Percentiles rank a stretch among this genome's conserved stretches.
Conservation (phyloP, 1,140 invertebrate species). For the Saccostrea glomerata region DNA sequence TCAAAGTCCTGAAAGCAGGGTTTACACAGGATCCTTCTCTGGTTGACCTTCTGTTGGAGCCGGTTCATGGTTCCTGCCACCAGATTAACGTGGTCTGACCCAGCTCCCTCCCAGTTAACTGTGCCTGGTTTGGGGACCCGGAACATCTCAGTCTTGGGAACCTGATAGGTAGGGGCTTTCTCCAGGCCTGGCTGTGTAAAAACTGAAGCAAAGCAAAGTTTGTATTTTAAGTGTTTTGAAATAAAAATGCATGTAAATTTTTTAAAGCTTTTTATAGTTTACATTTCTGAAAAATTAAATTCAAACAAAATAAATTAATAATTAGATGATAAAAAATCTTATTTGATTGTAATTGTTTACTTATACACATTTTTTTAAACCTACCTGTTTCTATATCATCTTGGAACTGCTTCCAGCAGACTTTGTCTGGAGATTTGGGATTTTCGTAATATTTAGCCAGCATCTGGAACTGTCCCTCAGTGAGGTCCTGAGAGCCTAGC, state of each 20-base stretch:
- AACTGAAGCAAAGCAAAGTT: constrained; percentile 67
- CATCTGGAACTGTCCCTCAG: constrained; percentile 71
- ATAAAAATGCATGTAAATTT: too few species aligned
- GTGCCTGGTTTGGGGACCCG: constrained; percentile 77
- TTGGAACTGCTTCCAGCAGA: constrained; percentile 75
- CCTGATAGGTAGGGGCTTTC: constrained; percentile 71
- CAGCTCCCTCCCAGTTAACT: constrained; percentile 72
- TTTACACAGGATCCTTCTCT: constrained; percentile 74
- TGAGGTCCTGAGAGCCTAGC: constrained; percentile 75
- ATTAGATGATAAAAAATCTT: too few species aligned
- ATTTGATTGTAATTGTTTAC: too few species aligned
- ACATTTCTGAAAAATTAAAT: too few species aligned
- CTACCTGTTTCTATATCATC: constrained; percentile 77
- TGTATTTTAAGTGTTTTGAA: too few species aligned
- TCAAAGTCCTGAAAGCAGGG: constrained; percentile 79
- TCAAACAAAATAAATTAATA: too few species aligned
- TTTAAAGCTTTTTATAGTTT: too few species aligned
- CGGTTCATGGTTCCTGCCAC: constrained; percentile 73
- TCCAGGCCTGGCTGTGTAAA: constrained; percentile 77
- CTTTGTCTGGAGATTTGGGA: constrained; percentile 71
- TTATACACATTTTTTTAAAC: constrained; percentile 12
- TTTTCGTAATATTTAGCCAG: constrained; percentile 73
- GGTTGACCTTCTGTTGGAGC: constrained; percentile 68
- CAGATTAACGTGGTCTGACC: constrained; percentile 69
- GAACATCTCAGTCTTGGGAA: constrained; percentile 76